Conservation (phyloP, 1,140 invertebrate genomes). For the Calephelis virginiensis region DNA sequence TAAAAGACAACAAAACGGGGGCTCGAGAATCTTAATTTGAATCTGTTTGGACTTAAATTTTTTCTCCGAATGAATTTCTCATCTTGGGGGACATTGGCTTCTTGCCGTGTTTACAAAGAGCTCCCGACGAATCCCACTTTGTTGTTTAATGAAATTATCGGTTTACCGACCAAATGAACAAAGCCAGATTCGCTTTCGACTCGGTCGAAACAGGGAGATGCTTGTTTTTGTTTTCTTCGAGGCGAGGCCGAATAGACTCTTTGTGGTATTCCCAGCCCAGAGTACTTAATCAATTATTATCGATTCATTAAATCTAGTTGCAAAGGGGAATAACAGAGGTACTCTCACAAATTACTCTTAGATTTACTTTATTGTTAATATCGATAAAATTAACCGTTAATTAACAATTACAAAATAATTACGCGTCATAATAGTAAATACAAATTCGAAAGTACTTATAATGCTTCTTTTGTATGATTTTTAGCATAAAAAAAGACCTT, state of each 20-base stretch:
- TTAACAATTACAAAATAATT: too few relatives aligned
- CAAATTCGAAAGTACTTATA: too few relatives aligned
- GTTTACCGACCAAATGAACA: constrained; percentile 78
- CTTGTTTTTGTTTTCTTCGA: constrained; percentile 70
- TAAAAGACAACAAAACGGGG: constrained; percentile 46
- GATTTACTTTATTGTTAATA: neutral
- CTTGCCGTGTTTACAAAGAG: constrained; percentile 72
- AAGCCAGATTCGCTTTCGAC: constrained; percentile 71
- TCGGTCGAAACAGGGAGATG: constrained; percentile 71
- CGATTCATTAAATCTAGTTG: constrained; percentile 73
- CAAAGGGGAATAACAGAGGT: constrained; percentile 58
- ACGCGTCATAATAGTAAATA: too few relatives aligned
- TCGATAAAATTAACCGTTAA: neutral
- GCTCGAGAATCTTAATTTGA: constrained; percentile 57
- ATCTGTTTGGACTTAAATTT: constrained; percentile 57
- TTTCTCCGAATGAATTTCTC: constrained; percentile 72
- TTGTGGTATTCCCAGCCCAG: constrained; percentile 59
- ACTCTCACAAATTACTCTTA: constrained; percentile 15
- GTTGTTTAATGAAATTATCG: constrained; percentile 79
- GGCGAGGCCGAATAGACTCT: constrained; percentile 55
- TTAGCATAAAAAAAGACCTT: neutral
- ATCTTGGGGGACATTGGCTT: constrained; percentile 75
- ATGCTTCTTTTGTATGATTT: too few relatives aligned
- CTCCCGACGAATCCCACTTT: constrained; percentile 67
- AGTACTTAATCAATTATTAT: constrained; percentile 77